These are phyloP conservation scores for Tyto alba DNA, from an alignment of 2,113 vertebrate genomes.

Conservation along the genomic window DNA sequence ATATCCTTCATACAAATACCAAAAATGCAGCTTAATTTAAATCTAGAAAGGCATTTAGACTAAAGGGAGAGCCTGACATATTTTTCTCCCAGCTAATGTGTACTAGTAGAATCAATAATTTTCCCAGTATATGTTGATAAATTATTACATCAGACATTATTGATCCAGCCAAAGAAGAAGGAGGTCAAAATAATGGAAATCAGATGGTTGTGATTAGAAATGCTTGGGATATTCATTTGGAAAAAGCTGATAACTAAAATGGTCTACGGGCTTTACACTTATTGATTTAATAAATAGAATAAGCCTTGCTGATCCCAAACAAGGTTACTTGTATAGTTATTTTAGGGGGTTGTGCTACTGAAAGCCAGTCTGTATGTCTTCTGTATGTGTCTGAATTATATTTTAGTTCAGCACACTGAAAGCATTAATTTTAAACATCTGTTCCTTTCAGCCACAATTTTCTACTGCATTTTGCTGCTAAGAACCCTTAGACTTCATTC, in stretches of 20 bases:
- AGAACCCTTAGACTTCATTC: not conserved
- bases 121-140: slow-evolving; percentile 37
- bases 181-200: slow-evolving; percentile 57
- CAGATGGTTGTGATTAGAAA: slow-evolving; percentile 32
- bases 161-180: slow-evolving; percentile 51
- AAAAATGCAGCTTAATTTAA: slow-evolving; percentile 20
- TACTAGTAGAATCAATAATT: slow-evolving; percentile 33
- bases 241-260: slow-evolving; percentile 47
- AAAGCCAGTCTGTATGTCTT: not conserved
- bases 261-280: not conserved
- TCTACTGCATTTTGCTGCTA: not conserved
- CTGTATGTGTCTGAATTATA: not conserved
- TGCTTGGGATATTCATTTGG: slow-evolving; percentile 63
- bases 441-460: not conserved
- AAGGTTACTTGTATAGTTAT: slow-evolving; percentile 7
- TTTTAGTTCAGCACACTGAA: not conserved
- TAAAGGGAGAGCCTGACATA: not conserved
- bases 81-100: not conserved
- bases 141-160: slow-evolving; percentile 44
- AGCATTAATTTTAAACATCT: slow-evolving; percentile 10
- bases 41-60: slow-evolving; percentile 4
- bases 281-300: slow-evolving; percentile 25
- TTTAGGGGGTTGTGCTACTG: not conserved
- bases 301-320: slow-evolving; percentile 20
- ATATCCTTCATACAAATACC: not conserved